Evolutionary conservation across 2,888 invertebrate genomes (phyloP).

Genomic region (Bedellia somnulentella): DNA sequence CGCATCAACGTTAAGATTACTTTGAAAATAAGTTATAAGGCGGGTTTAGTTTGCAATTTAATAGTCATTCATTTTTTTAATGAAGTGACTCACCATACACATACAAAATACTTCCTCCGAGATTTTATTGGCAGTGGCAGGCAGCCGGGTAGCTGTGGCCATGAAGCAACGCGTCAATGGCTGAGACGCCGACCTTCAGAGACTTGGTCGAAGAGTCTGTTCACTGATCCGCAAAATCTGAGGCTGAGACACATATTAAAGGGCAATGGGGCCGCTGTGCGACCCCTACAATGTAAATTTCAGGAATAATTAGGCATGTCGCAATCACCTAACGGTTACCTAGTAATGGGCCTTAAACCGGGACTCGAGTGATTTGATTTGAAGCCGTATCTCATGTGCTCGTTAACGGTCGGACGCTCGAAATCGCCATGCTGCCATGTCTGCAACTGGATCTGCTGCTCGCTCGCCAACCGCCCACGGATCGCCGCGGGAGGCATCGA

Average conservation of each 20-base stretch:
- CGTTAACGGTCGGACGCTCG: conserved; percentile 19
- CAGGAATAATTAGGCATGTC: conserved; percentile 20
- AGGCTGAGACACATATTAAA: conserved; percentile 33
- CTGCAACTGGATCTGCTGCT: conserved; percentile 21
- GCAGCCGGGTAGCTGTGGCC: background rate
- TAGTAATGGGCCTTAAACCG: conserved; percentile 51
- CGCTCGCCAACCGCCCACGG: conserved; percentile 15
- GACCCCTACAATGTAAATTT: conserved; percentile 18
- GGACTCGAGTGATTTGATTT: conserved; percentile 23
- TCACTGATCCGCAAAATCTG: conserved; percentile 21
- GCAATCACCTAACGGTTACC: conserved; percentile 46
- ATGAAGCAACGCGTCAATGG: conserved; percentile 11
- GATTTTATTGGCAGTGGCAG: background rate
- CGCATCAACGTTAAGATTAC: too few species aligned
- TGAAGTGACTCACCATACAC: conserved; percentile 4
- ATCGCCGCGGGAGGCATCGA: conserved; percentile 33
- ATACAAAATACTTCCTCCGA: conserved; percentile 1
- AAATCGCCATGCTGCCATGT: conserved; percentile 12
- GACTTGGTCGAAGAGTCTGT: conserved; percentile 8
- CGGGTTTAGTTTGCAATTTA: too few species aligned
- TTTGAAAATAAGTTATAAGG: too few species aligned
- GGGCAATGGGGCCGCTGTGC: conserved; percentile 24
- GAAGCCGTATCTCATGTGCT: conserved; percentile 21
- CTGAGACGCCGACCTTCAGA: too few species aligned
- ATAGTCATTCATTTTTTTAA: too few species aligned